Percentiles rank a stretch among this genome's conserved stretches.
phyloP scores from a whole-genome alignment of 2,888 invertebrate genomes.

The Thereva nobilitata region DNA sequence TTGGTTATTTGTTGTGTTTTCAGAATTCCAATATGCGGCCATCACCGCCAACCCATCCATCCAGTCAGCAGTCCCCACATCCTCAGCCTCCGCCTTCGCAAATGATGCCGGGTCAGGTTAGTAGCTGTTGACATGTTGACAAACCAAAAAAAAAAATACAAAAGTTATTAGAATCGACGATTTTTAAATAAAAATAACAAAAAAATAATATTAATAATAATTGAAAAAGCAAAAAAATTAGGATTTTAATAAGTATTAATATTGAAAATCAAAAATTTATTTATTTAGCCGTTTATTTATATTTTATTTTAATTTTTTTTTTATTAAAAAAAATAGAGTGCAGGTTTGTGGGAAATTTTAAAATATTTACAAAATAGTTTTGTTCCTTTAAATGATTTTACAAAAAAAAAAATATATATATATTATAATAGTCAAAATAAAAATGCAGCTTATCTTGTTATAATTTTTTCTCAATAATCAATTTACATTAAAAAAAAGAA shows the following conservation, averaged over 20 bases:
- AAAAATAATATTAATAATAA: background rate
- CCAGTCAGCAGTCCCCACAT: constrained; percentile 89
- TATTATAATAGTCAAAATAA: too few relatives aligned
- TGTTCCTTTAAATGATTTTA: too few relatives aligned
- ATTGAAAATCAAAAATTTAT: constrained; percentile 24
- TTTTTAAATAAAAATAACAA: constrained; percentile 20
- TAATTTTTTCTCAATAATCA: too few relatives aligned
- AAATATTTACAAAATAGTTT: too few relatives aligned
- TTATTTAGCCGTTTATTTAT: constrained; percentile 3
- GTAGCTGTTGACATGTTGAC: constrained; percentile 34
- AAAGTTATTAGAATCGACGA: background rate
- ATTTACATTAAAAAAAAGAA: too few relatives aligned
- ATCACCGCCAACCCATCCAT: constrained; percentile 83
- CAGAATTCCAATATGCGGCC: constrained; percentile 81
- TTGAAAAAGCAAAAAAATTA: constrained; percentile 17
- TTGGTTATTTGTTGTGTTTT: constrained; percentile 54
- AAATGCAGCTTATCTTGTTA: too few relatives aligned
- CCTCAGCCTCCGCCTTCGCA: constrained; percentile 81
- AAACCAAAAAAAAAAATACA: constrained; percentile 10
- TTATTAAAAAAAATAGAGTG: too few relatives aligned
- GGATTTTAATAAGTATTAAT: constrained; percentile 16
- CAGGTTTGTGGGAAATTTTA: too few relatives aligned
- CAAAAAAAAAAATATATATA: too few relatives aligned
- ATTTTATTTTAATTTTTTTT: too few relatives aligned
- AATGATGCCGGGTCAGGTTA: constrained; percentile 77